Evolutionary conservation across 2,113 vertebrate genomes (phyloP), one percentile per base, ranked within the genome.

Genomic region (Alectura lathami): DNA sequence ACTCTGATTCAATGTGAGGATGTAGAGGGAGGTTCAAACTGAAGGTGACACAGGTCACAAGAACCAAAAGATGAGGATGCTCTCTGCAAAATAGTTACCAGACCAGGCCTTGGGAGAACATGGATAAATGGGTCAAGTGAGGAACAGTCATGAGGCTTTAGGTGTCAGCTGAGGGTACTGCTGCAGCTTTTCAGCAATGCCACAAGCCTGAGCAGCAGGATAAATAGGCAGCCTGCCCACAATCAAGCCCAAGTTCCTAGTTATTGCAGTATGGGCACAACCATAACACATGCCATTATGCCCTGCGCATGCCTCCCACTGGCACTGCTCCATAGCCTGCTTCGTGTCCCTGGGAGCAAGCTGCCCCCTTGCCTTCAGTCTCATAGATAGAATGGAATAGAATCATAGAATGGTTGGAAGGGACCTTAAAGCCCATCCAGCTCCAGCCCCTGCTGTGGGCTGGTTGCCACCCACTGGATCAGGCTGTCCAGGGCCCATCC

Each of bases 341-440:
- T 9, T 43, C 77, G 60, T 32, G 69, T 5, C 42, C 43, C 43
- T 43, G 18, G 64, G 51, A 86, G 0, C 0, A 66, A 77, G 56
- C 11, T 0, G 0, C 0, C 0, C 8, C 3, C 1, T 3, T 43
- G 26, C 45, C 47, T 48, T 68, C 75, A n/a, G 34, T 67, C 56
- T 66, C 2, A 57, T 3, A n/a, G 32, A 57, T n/a, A 21, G 18
- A n/a, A 57, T n/a, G 30, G 32, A n/a, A n/a, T n/a, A n/a, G 32
- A 57, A n/a, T n/a, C 54, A 57, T n/a, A 21, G 18, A n/a, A 57
- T n/a, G 30, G 32, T 57, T 57, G 32, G 54, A n/a, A 21, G 53
- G 32, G 54, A 57, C 32, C 32, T n/a, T 57, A 57, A 57, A 17
- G 21, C 21, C 21, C 18, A 57, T n/a, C 18, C 18, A 57, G 54